These are phyloP conservation scores for Phengaris alcon DNA, from an alignment of 2,888 invertebrate species.

Conservation along the genomic window DNA sequence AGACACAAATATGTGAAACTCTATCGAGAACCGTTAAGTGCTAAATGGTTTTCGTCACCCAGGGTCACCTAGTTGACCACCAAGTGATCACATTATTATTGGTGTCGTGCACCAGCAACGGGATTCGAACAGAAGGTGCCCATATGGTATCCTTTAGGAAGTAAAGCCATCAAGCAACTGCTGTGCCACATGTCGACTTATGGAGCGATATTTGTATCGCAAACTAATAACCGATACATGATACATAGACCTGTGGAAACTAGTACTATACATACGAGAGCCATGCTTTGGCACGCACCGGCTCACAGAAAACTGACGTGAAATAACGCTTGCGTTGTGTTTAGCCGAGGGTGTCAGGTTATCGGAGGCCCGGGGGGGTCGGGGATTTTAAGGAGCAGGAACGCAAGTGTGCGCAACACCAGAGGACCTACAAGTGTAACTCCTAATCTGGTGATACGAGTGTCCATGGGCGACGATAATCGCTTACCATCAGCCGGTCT, in stretches of 20 bases:
- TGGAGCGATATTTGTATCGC: neutral
- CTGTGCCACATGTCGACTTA: neutral
- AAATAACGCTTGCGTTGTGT: too few relatives aligned
- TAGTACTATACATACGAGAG: too few relatives aligned
- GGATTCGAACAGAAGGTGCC: neutral
- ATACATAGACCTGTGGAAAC: neutral
- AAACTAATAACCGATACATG: neutral
- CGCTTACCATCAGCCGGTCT: too few relatives aligned
- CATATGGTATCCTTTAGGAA: conserved; percentile 25
- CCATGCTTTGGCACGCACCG: too few relatives aligned
- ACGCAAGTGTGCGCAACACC: too few relatives aligned
- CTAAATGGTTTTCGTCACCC: conserved; percentile 11
- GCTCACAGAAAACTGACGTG: too few relatives aligned
- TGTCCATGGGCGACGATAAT: too few relatives aligned
- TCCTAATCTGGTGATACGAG: too few relatives aligned
- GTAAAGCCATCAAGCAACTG: conserved; percentile 6
- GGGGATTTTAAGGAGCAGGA: too few relatives aligned
- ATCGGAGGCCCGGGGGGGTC: too few relatives aligned
- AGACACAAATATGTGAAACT: conserved; percentile 4
- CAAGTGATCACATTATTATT: conserved; percentile 53
- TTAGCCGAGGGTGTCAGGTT: too few relatives aligned
- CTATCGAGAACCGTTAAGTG: conserved; percentile 1
- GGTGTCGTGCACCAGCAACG: conserved; percentile 4
- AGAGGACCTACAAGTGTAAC: too few relatives aligned
- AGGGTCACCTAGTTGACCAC: conserved; percentile 33